These are phyloP conservation scores for Eupristina koningsbergeri DNA, from an alignment of 1,140 invertebrate species.

Conservation along the genomic window DNA sequence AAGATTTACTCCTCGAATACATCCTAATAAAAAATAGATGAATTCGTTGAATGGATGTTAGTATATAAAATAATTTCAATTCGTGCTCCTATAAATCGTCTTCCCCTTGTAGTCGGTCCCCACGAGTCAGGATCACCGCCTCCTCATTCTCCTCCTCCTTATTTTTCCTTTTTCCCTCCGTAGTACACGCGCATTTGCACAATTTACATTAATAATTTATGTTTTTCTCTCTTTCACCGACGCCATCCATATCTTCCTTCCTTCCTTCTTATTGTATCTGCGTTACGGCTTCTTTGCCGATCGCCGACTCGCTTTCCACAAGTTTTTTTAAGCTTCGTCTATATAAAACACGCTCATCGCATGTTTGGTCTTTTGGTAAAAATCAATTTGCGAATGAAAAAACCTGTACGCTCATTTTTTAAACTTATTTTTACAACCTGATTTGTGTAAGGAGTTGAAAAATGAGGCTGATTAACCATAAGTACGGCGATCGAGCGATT, in stretches of 20 bases:
- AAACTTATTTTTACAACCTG: too few species aligned
- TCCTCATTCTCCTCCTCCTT: too few species aligned
- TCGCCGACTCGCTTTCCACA: too few species aligned
- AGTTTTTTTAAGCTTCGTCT: neutral
- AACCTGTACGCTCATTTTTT: too few species aligned
- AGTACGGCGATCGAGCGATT: too few species aligned
- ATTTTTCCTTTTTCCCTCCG: neutral
- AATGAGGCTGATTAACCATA: neutral
- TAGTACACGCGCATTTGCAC: neutral
- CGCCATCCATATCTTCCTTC: neutral
- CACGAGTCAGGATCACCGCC: neutral
- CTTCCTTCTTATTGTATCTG: neutral
- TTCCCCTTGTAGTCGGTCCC: neutral
- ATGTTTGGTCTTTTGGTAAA: neutral
- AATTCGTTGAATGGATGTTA: neutral
- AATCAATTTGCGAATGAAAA: neutral
- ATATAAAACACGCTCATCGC: neutral
- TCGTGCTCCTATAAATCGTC: neutral
- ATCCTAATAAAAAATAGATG: neutral
- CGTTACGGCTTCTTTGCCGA: neutral
- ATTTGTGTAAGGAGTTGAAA: neutral
- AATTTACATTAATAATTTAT: neutral
- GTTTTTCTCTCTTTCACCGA: slow-evolving; percentile 13
- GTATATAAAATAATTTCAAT: neutral
- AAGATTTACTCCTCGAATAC: neutral